Base-by-base conservation (phyloP, 1,140 invertebrate genomes). In the Tribolium castaneum region DNA sequence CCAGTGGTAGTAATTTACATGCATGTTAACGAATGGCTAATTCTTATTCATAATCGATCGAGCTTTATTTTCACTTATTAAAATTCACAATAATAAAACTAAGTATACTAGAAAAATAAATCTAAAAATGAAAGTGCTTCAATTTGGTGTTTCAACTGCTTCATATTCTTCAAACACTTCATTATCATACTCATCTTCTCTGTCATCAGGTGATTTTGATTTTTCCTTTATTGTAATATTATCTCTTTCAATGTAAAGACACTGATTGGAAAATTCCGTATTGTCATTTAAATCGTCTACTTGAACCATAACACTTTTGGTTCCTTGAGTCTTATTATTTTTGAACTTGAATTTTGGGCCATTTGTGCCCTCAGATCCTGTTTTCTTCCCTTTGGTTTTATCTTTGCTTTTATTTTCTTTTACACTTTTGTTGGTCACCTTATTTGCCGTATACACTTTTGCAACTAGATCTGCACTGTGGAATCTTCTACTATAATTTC, bases 111-210 rank as follows among this genome's bases (percentile, higher is more conserved):
- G 1, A 19, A 19, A 19, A 19, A 19, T 19, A 19, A 19, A 19
- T 19, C 16, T 19, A 19, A 19, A 19, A 19, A 45, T 9, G 9
- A 45, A 45, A 2, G 2, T 45, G 39, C 9, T 45, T 30, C 4
- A 22, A 12, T 59, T 19, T n/a, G 22, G 9, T 22, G 4, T 66
- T 22, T 66, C 59, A 13, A 6, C 10, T 39, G 7, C 30, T 22
- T 73, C 71, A 54, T 13, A 35, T 73, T 73, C 71, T 30, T 73
- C 71, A 16, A 52, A 35, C 5, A 73, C 34, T 73, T 52, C 62
- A 39, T 77, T 59, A 52, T 54, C 76, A 39, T 77, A 66, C 2
- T 71, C 50, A 25, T 56, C 50, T 30, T 71, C 66, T 39, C 13
- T 54, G 30, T 70, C 51, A 54, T 30, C 39, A 22, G 16, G n/a